phyloP scores from a whole-genome alignment of 2,113 vertebrate species.

The Pteronura brasiliensis region DNA sequence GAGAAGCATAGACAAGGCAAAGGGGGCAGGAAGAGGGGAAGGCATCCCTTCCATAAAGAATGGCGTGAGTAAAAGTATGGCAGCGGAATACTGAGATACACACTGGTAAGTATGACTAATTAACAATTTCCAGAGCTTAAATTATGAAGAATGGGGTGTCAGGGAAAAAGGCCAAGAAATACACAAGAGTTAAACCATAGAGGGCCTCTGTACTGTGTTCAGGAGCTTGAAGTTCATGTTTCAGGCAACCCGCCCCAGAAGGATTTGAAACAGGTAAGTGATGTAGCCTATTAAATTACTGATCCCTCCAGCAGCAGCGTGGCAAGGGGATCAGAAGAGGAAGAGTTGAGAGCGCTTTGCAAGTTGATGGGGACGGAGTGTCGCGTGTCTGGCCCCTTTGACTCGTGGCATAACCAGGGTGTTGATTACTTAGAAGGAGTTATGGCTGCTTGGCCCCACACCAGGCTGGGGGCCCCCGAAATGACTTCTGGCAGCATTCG shows the following conservation, averaged over 20 bases:
- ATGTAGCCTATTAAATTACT: not conserved
- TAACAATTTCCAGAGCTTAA: not conserved
- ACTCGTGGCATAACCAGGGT: not conserved
- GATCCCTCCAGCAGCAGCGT: not conserved
- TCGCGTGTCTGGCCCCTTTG: no score
- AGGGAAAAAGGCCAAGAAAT: not conserved
- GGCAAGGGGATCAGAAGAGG: not conserved
- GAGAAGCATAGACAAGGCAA: not conserved
- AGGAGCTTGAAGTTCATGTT: not conserved
- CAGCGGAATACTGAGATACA: not conserved
- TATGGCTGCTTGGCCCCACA: not conserved
- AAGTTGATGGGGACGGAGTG: not conserved
- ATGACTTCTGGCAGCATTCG: not conserved
- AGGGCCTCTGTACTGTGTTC: not conserved
- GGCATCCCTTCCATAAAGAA: not conserved
- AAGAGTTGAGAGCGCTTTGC: not conserved
- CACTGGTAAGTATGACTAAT: not conserved
- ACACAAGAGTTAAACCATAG: not conserved
- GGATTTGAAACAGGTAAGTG: not conserved
- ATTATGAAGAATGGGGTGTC: not conserved
- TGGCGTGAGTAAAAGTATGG: not conserved
- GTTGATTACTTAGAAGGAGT: not conserved
- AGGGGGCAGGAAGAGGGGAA: not conserved
- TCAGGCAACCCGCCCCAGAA: not conserved
- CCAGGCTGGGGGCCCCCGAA: not conserved